These are phyloP conservation scores for Disparrhopalites patrizii DNA, from an alignment of 2,888 invertebrate species.

Conservation along the genomic window DNA sequence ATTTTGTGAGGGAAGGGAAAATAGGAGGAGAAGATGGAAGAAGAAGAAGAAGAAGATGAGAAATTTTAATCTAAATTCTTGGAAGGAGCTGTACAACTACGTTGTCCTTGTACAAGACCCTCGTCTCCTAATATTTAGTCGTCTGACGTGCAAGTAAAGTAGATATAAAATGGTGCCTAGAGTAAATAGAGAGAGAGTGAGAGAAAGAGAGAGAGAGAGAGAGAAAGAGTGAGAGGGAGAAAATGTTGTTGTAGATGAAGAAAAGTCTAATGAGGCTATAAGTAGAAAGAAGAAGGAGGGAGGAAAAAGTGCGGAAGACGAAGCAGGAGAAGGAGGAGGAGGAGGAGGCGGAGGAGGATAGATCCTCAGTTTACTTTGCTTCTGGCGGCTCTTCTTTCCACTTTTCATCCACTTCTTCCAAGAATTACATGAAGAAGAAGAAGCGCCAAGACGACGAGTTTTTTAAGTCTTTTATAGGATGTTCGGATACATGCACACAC, in stretches of 20 bases:
- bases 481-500: too few relatives aligned
- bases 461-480: too few relatives aligned
- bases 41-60: slow-evolving; percentile 12
- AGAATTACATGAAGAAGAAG: too few relatives aligned
- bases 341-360: neutral
- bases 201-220: slow-evolving; percentile 22
- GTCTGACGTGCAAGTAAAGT: too few relatives aligned
- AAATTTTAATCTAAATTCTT: slow-evolving; percentile 34
- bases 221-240: slow-evolving; percentile 20
- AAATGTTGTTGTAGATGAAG: slow-evolving; percentile 17
- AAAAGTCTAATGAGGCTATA: slow-evolving; percentile 28
- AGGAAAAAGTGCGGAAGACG: neutral
- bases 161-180: too few relatives aligned
- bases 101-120: too few relatives aligned
- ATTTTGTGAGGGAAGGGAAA: slow-evolving; percentile 8
- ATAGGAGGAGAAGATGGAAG: slow-evolving; percentile 32
- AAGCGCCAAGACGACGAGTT: slow-evolving; percentile 9
- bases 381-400: slow-evolving; percentile 15
- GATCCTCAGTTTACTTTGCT: slow-evolving; percentile 11
- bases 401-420: slow-evolving; percentile 28
- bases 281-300: slow-evolving; percentile 8
- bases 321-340: neutral
- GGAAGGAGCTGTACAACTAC: too few relatives aligned
- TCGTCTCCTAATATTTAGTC: too few relatives aligned
- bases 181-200: neutral